Evolutionary conservation across 1,140 invertebrate species (phyloP).

Genomic region (Ganaspis sp.): DNA sequence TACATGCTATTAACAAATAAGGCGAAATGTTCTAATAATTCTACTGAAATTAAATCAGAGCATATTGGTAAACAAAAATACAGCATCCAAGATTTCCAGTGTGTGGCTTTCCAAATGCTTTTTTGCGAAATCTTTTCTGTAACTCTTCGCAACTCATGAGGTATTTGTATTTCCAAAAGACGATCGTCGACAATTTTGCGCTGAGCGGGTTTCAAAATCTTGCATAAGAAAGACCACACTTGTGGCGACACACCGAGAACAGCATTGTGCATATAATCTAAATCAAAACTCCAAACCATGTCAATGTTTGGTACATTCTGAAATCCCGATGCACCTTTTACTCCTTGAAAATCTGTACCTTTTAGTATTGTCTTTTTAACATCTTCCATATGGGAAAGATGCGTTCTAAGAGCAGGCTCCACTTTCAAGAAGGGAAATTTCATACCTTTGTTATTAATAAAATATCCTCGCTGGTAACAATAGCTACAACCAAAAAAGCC

Average conservation of each 20-base stretch:
- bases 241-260: conserved; percentile 25
- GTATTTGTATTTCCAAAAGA: conserved; percentile 14
- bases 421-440: neutral
- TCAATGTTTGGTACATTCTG: neutral
- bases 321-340: conserved; percentile 37
- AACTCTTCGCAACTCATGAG: conserved; percentile 32
- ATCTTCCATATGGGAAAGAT: conserved; percentile 19
- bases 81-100: conserved; percentile 38
- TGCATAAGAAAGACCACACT: conserved; percentile 17
- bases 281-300: conserved; percentile 25
- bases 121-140: neutral
- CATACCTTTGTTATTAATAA: neutral
- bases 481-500: conserved; percentile 30
- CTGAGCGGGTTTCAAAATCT: neutral
- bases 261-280: conserved; percentile 35
- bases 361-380: neutral
- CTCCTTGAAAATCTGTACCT: conserved; percentile 31
- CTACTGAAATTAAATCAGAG: neutral
- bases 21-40: neutral
- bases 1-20: conserved; percentile 24
- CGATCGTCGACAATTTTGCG: conserved; percentile 6
- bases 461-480: conserved; percentile 23
- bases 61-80: conserved; percentile 34
- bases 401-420: neutral
- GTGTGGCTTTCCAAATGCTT: conserved; percentile 32